Conservation (phyloP, 2,888 invertebrate genomes). For the Campoplex nolae region DNA sequence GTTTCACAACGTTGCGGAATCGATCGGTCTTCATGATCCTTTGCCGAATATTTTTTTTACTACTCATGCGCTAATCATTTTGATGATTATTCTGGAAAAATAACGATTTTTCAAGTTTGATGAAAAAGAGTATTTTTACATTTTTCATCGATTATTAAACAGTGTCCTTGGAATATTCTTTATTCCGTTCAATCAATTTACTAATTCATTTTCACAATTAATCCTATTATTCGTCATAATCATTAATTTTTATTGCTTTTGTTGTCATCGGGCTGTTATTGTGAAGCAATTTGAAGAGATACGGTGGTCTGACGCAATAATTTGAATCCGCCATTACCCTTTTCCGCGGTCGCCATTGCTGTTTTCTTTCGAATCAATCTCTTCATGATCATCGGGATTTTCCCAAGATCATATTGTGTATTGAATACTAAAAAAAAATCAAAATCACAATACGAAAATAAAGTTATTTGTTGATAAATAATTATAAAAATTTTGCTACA, state of each 20-base stretch:
- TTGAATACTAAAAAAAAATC: background rate
- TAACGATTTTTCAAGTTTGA: too few species aligned
- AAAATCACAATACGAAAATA: background rate
- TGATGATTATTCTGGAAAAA: background rate
- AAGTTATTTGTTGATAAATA: background rate
- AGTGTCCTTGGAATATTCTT: background rate
- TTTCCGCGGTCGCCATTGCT: slow-evolving; percentile 17
- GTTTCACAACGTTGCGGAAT: slow-evolving; percentile 40
- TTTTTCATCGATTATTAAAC: background rate
- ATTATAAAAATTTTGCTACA: background rate
- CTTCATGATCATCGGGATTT: background rate
- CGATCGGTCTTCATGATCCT: slow-evolving; percentile 30
- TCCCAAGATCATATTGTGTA: background rate
- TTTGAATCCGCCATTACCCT: slow-evolving; percentile 15
- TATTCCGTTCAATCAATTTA: background rate
- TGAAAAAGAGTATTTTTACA: background rate
- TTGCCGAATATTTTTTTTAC: background rate
- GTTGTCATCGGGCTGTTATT: background rate
- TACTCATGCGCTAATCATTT: background rate
- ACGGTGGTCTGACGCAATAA: slow-evolving; percentile 11
- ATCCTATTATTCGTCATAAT: background rate
- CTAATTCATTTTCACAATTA: background rate
- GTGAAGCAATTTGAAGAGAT: background rate
- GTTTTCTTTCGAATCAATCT: slow-evolving; percentile 1
- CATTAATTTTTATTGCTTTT: background rate